These are phyloP conservation scores for Pherbina coryleti DNA, from an alignment of 2,888 invertebrate genomes.

Conservation along the genomic window DNA sequence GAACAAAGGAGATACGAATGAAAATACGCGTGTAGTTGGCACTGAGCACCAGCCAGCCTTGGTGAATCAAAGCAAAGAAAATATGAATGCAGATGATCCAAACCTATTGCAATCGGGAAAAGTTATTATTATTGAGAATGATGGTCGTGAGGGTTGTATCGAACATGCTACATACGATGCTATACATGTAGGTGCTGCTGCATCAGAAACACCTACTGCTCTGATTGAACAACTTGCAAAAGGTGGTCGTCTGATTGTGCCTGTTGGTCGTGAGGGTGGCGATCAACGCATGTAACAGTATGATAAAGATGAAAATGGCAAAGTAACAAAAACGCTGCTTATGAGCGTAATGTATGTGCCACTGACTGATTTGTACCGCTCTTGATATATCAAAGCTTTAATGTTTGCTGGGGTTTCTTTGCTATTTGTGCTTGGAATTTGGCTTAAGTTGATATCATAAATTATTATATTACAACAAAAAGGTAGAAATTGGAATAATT, in stretches of 20 bases:
- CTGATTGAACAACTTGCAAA: constrained; percentile 72
- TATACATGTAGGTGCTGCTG: constrained; percentile 94
- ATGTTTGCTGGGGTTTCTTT: constrained; percentile 51
- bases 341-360: constrained; percentile 99
- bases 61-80: constrained; percentile 79
- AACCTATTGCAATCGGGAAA: constrained; percentile 77
- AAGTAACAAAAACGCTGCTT: constrained; percentile 79
- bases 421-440: constrained; percentile 50
- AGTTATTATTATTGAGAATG: constrained; percentile 84
- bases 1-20: constrained; percentile 66
- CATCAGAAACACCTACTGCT: constrained; percentile 80
- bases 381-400: constrained; percentile 61
- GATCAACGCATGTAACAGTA: constrained; percentile 91
- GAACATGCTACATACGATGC: constrained; percentile 87
- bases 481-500: too few relatives aligned
- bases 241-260: constrained; percentile 90
- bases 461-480: too few relatives aligned
- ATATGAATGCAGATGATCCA: constrained; percentile 82
- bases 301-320: constrained; percentile 88
- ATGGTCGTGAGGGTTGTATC: constrained; percentile 85
- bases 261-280: constrained; percentile 88
- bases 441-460: too few relatives aligned
- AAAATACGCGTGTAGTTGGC: constrained; percentile 78
- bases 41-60: constrained; percentile 92
- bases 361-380: constrained; percentile 81